These are phyloP conservation scores for Xiphorhynchus erythropygius DNA, from an alignment of 2,797 vertebrate genomes.

Conservation along the genomic window DNA sequence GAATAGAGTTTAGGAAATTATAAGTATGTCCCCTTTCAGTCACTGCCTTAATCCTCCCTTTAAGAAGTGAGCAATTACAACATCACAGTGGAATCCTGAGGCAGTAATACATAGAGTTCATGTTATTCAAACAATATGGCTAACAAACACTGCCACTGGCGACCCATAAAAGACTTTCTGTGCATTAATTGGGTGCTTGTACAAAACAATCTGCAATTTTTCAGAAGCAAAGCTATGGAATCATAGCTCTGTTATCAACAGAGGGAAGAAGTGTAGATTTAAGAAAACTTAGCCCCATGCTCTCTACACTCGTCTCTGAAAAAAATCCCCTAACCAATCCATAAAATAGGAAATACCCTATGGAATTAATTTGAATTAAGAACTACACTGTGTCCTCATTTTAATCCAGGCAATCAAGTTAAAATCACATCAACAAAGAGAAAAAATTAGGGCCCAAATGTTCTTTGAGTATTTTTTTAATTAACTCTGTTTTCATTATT, in stretches of 20 bases:
- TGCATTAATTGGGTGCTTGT: background rate
- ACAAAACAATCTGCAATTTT: background rate
- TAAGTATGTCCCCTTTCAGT: conserved; percentile 24
- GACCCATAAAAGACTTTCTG: background rate
- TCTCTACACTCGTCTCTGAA: background rate
- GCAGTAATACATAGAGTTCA: background rate
- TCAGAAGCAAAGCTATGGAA: background rate
- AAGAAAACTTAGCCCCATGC: background rate
- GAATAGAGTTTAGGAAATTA: conserved; percentile 9
- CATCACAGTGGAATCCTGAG: background rate
- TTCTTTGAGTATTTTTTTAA: conserved; percentile 20
- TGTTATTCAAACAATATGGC: background rate
- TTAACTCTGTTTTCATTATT: conserved; percentile 17
- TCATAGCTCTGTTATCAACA: background rate
- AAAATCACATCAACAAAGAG: conserved; percentile 39
- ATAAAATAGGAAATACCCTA: background rate
- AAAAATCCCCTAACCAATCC: background rate
- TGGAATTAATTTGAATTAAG: conserved; percentile 11
- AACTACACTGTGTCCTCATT: background rate
- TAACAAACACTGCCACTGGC: background rate
- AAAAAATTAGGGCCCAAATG: conserved; percentile 6
- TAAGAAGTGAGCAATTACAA: conserved; percentile 37
- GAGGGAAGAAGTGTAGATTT: background rate
- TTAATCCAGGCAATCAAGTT: conserved; percentile 10
- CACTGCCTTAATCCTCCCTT: conserved; percentile 15